phyloP scores from a whole-genome alignment of 2,113 vertebrate genomes.

The Puffinus mauretanicus region DNA sequence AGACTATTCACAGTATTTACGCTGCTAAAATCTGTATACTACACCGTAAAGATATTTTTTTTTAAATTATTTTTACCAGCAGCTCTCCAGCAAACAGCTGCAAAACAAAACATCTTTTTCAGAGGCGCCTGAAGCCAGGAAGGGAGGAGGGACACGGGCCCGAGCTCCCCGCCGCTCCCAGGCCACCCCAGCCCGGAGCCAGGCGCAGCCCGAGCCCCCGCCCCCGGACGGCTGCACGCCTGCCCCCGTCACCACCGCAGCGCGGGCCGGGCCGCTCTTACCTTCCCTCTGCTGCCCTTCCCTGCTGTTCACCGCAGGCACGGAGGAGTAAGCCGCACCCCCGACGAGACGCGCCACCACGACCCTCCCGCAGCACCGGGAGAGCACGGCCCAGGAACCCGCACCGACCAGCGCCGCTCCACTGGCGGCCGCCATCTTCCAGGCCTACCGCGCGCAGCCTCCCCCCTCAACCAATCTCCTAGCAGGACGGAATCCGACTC shows the following conservation, averaged over 20 bases:
- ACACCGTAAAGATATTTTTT: background rate
- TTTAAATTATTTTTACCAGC: background rate
- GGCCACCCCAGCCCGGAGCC: background rate
- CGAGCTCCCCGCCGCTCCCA: too few species aligned
- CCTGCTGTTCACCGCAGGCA: background rate
- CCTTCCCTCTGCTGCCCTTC: background rate
- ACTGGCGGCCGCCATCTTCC: background rate
- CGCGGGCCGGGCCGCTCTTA: background rate
- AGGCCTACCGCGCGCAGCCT: accelerated
- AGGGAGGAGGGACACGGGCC: accelerated
- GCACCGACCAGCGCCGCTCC: accelerated
- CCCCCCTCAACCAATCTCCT: accelerated
- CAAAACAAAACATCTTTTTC: background rate
- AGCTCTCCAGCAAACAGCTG: background rate
- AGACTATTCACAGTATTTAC: background rate
- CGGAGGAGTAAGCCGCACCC: background rate
- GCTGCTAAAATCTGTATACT: background rate
- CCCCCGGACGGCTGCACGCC: background rate
- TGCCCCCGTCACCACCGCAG: too few species aligned
- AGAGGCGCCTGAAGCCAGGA: background rate
- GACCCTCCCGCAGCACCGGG: background rate
- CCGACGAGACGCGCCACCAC: background rate
- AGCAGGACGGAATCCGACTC: background rate
- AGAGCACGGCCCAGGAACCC: background rate
- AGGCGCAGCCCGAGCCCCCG: too few species aligned